Evolutionary conservation across 2,888 invertebrate genomes (phyloP).

Genomic region (Sarcophaga subvicina): DNA sequence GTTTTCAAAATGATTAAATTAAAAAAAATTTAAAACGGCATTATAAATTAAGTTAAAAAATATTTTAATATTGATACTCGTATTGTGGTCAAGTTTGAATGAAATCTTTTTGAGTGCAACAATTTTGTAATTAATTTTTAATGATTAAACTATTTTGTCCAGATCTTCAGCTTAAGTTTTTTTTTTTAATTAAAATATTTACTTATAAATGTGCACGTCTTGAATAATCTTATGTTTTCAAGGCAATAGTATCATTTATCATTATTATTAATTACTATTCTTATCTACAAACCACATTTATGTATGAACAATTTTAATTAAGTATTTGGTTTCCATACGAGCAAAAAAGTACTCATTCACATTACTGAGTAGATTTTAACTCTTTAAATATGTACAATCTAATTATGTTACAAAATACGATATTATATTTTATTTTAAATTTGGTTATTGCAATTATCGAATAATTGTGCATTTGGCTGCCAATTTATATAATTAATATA

Average conservation of each 20-base stretch:
- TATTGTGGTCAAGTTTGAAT: no score
- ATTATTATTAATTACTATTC: constrained; percentile 3
- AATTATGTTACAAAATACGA: no score
- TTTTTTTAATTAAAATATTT: neutral
- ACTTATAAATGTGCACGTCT: neutral
- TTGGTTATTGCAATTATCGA: no score
- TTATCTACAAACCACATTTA: constrained; percentile 11
- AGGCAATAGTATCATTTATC: constrained; percentile 17
- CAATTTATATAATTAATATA: no score
- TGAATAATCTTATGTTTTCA: neutral
- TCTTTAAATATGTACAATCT: neutral
- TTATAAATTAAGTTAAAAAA: no score
- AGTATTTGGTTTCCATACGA: neutral
- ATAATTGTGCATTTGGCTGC: no score
- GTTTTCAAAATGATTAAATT: no score
- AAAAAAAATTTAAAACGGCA: no score
- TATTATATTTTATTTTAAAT: no score
- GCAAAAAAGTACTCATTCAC: neutral
- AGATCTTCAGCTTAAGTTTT: neutral
- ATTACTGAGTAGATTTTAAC: neutral
- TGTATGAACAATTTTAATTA: constrained; percentile 24
- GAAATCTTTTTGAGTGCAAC: no score
- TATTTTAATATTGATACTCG: no score
- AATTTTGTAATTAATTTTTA: neutral
- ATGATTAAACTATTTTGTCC: neutral